Evolutionary conservation across 2,797 vertebrate genomes (phyloP).

Genomic region (Pyrocephalus nanus): DNA sequence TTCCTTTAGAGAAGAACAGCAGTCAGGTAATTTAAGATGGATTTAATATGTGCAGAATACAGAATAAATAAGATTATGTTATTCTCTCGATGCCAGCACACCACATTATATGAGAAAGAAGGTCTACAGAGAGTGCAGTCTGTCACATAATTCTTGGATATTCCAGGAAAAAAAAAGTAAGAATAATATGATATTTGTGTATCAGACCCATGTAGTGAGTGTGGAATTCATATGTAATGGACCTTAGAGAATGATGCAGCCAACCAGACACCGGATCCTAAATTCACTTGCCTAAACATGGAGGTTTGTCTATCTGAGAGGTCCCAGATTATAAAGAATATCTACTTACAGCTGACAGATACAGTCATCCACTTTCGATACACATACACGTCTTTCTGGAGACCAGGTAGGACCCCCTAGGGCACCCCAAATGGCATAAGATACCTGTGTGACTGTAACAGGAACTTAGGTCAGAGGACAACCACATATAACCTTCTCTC

Average conservation of each 20-base stretch:
- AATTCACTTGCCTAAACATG: neutral
- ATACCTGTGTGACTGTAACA: neutral
- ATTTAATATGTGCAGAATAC: neutral
- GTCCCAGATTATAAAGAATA: neutral
- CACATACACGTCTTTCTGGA: neutral
- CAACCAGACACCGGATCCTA: rapidly evolving
- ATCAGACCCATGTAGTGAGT: neutral
- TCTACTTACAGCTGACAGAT: neutral
- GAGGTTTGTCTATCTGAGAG: neutral
- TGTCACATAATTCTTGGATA: slow-evolving; percentile 80
- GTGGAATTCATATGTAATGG: rapidly evolving
- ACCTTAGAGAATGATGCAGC: neutral
- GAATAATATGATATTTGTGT: neutral
- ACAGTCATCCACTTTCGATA: neutral
- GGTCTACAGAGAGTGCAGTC: neutral
- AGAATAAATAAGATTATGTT: neutral
- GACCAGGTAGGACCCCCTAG: neutral
- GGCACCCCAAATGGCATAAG: neutral
- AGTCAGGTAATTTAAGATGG: neutral
- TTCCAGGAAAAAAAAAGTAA: neutral
- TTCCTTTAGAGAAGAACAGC: slow-evolving; percentile 66
- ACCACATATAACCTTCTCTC: neutral
- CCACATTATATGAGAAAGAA: neutral
- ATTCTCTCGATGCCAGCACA: neutral
- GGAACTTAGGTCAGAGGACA: neutral